Evolutionary conservation across 2,113 vertebrate genomes (phyloP).

Genomic region (Sander lucioperca): DNA sequence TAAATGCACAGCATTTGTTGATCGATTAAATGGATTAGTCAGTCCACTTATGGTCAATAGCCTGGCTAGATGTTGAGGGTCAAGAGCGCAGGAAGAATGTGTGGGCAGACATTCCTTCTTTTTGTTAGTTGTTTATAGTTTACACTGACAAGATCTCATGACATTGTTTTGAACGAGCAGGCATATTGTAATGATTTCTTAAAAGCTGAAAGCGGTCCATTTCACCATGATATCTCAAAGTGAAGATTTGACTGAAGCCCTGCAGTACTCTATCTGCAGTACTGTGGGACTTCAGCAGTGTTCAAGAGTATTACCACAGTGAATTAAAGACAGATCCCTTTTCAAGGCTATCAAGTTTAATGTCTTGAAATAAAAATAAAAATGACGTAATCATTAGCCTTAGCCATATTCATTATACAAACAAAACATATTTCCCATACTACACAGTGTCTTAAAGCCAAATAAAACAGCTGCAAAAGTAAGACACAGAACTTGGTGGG

Average conservation of each 20-base stretch:
- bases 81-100: background rate
- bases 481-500: background rate
- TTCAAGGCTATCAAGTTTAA: slow-evolving; percentile 49
- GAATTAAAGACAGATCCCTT: slow-evolving; percentile 41
- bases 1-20: slow-evolving; percentile 7
- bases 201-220: background rate
- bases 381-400: too few species aligned
- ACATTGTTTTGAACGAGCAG: background rate
- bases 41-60: background rate
- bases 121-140: background rate
- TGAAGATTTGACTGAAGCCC: slow-evolving; percentile 8
- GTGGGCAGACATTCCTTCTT: background rate
- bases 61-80: background rate
- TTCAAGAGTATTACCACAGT: slow-evolving; percentile 43
- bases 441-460: background rate
- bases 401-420: background rate
- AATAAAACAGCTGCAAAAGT: slow-evolving; percentile 15
- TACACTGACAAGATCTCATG: background rate
- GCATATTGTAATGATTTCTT: background rate
- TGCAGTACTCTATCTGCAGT: background rate
- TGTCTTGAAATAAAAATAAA: slow-evolving; percentile 23
- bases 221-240: background rate
- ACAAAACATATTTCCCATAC: background rate
- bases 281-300: slow-evolving; percentile 43
- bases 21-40: background rate